Evolutionary conservation across 2,113 vertebrate species (phyloP).

Genomic region (Ceyx cyanopectus): DNA sequence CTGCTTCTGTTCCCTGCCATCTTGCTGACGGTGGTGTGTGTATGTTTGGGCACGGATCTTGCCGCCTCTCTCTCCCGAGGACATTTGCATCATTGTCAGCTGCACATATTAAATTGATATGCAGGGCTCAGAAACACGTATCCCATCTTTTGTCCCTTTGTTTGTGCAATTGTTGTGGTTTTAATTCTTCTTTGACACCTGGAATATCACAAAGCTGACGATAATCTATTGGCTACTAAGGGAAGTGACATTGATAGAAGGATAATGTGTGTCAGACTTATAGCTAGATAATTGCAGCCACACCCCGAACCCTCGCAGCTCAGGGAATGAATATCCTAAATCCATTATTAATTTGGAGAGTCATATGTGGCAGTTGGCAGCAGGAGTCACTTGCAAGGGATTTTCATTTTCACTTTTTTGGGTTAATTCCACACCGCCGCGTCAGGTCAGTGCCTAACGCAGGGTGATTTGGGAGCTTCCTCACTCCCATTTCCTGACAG

Average conservation of each 20-base stretch:
- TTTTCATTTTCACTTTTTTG: not conserved
- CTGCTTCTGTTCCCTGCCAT: slow-evolving; percentile 66
- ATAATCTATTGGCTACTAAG: slow-evolving; percentile 69
- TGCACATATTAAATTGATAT: slow-evolving; percentile 73
- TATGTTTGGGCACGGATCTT: slow-evolving; percentile 63
- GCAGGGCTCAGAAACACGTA: slow-evolving; percentile 65
- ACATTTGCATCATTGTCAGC: slow-evolving; percentile 70
- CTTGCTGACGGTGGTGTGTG: slow-evolving; percentile 59
- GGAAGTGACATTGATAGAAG: slow-evolving; percentile 63
- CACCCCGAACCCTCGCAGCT: slow-evolving; percentile 43
- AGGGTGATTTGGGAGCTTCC: not conserved
- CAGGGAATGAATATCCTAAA: slow-evolving; percentile 35
- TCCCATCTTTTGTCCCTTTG: slow-evolving; percentile 70
- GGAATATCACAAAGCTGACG: slow-evolving; percentile 72
- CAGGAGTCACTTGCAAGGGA: slow-evolving; percentile 12
- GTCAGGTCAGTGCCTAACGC: not conserved
- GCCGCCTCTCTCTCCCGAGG: slow-evolving; percentile 57
- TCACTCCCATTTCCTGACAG: slow-evolving; percentile 11
- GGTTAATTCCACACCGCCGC: not conserved
- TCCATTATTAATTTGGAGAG: slow-evolving; percentile 55
- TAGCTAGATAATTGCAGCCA: slow-evolving; percentile 59
- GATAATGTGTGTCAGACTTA: slow-evolving; percentile 63
- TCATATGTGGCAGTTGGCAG: not conserved
- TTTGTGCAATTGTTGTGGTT: slow-evolving; percentile 66
- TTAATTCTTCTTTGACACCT: slow-evolving; percentile 76